Percentiles rank a stretch among this genome's conserved stretches.
phyloP scores from a whole-genome alignment of 2,113 vertebrate species.

The Chamaetylas fuelleborni region DNA sequence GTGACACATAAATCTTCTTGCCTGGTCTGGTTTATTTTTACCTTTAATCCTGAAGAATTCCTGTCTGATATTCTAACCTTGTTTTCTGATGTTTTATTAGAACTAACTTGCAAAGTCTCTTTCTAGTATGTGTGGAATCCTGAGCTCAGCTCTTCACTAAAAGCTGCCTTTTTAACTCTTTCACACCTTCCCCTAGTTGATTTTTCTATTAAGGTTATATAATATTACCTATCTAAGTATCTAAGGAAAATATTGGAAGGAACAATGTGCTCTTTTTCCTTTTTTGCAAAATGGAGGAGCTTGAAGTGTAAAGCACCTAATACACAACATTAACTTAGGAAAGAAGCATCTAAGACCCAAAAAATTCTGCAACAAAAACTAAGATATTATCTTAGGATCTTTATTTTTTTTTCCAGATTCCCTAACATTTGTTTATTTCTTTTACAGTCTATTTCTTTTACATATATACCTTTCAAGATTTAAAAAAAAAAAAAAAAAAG shows the following conservation, averaged over 20 bases:
- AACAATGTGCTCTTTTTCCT: background rate
- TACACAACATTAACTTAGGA: background rate
- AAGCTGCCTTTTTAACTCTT: conserved; percentile 31
- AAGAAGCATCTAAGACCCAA: background rate
- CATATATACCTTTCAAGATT: background rate
- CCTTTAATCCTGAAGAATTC: conserved; percentile 58
- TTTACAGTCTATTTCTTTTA: background rate
- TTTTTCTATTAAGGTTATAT: background rate
- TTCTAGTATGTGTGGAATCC: conserved; percentile 10
- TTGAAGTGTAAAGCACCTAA: background rate
- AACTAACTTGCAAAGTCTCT: background rate
- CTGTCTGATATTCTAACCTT: conserved; percentile 1
- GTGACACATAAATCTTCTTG: background rate
- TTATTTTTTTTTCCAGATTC: background rate
- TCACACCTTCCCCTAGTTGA: background rate
- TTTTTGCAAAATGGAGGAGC: background rate
- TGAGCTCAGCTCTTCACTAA: background rate
- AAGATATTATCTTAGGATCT: background rate
- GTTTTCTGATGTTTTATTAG: conserved; percentile 35
- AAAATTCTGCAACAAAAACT: background rate
- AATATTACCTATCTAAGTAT: too few species aligned
- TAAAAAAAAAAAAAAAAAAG: background rate
- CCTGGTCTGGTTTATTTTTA: conserved; percentile 40
- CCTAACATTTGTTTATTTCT: background rate
- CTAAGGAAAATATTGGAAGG: background rate